Conservation (phyloP, 2,888 invertebrate genomes). For the Aphidoletes aphidimyza region DNA sequence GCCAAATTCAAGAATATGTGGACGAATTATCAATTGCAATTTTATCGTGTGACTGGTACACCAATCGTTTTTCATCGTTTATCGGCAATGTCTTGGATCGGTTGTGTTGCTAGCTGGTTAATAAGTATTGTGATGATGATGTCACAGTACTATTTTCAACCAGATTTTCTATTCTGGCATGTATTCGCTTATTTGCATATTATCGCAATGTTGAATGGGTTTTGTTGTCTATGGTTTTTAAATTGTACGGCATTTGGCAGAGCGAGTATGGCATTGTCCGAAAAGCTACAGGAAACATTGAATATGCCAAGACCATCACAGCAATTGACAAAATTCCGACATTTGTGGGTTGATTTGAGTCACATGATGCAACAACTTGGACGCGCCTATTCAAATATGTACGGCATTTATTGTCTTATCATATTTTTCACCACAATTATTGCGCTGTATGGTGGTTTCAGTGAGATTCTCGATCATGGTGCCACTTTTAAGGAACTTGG, state of each 20-base stretch:
- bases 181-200: constrained; percentile 79
- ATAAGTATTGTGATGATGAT: constrained; percentile 74
- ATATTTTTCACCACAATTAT: constrained; percentile 80
- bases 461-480: constrained; percentile 78
- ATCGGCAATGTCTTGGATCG: constrained; percentile 72
- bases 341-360: constrained; percentile 78
- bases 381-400: constrained; percentile 80
- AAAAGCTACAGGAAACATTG: constrained; percentile 73
- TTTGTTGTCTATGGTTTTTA: constrained; percentile 77
- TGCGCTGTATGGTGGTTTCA: constrained; percentile 76
- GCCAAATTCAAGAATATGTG: constrained; percentile 83
- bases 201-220: constrained; percentile 78
- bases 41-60: constrained; percentile 72
- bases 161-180: constrained; percentile 78
- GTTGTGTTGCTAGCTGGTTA: constrained; percentile 76
- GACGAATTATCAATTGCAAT: constrained; percentile 77
- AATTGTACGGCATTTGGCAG: constrained; percentile 75
- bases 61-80: constrained; percentile 75
- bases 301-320: constrained; percentile 73
- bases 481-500: constrained; percentile 78
- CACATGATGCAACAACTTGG: constrained; percentile 83
- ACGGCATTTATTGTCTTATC: constrained; percentile 78
- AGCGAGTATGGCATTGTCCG: constrained; percentile 73
- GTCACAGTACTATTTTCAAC: constrained; percentile 77
- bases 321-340: constrained; percentile 75